phyloP scores from a whole-genome alignment of 2,888 invertebrate species.

The Morpho helenor region DNA sequence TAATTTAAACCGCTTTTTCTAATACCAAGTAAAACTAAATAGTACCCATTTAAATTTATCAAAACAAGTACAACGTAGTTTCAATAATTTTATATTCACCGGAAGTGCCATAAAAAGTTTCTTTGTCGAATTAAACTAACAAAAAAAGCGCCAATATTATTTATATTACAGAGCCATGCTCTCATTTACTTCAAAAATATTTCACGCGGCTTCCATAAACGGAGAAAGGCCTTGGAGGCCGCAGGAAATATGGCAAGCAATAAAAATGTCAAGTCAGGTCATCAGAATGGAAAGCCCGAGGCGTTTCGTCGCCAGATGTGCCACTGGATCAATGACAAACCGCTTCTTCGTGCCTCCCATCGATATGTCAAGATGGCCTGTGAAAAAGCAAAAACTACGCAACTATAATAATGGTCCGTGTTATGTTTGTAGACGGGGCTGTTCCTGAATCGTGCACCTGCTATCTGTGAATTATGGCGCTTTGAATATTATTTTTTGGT shows the following conservation, averaged over 20 bases:
- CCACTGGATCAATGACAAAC: conserved; percentile 77
- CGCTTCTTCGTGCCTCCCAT: conserved; percentile 71
- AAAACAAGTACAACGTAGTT: too few species aligned
- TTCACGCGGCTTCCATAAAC: conserved; percentile 59
- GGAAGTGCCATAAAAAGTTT: not conserved
- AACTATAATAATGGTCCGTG: conserved; percentile 54
- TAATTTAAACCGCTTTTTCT: too few species aligned
- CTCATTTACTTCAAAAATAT: conserved; percentile 68
- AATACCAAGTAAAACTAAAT: too few species aligned
- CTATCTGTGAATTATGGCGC: conserved; percentile 30
- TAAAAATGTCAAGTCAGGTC: conserved; percentile 80
- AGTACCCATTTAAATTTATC: not conserved
- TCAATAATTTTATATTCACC: too few species aligned
- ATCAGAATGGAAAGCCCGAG: conserved; percentile 75
- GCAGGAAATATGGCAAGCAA: conserved; percentile 71
- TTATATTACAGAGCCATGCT: conserved; percentile 59
- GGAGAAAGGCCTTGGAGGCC: conserved; percentile 67
- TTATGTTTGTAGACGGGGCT: conserved; percentile 60
- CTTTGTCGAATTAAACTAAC: not conserved
- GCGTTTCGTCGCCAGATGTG: conserved; percentile 77
- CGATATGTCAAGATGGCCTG: conserved; percentile 58
- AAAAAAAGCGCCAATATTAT: conserved; percentile 44
- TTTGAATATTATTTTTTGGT: conserved; percentile 23
- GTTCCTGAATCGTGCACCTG: conserved; percentile 61
- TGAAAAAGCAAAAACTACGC: conserved; percentile 34